A percentile compares a stretch with the other conserved stretches of the same genome.
Conservation (phyloP, 2,113 vertebrate genomes). For the Climacteris rufus region DNA sequence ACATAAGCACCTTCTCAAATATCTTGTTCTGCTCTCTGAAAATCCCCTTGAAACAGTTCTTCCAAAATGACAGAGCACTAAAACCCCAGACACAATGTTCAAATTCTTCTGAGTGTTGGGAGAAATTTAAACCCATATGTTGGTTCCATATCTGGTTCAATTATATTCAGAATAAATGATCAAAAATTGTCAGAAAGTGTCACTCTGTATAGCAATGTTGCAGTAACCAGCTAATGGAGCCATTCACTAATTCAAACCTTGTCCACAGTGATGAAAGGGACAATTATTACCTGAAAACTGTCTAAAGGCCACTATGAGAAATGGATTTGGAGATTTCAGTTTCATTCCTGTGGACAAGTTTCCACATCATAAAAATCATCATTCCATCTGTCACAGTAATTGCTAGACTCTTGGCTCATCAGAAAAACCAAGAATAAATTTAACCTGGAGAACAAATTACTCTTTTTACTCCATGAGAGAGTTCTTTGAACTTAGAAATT, state of each 20-base stretch:
- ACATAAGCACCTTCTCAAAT: accelerated
- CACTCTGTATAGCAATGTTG: not conserved
- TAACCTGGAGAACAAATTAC: conserved; percentile 3
- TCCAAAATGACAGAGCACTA: not conserved
- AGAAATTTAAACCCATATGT: not conserved
- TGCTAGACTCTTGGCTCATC: not conserved
- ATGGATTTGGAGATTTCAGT: not conserved
- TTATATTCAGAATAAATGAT: not conserved
- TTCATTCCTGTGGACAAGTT: conserved; percentile 14
- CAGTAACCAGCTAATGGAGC: not conserved
- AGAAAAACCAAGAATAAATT: not conserved
- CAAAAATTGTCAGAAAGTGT: not conserved
- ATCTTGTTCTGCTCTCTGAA: not conserved
- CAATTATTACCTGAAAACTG: not conserved
- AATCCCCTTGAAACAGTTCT: not conserved
- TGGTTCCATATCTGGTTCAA: not conserved
- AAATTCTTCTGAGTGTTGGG: not conserved
- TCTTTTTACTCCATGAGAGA: not conserved
- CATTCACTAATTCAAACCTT: not conserved
- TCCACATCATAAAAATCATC: conserved; percentile 33
- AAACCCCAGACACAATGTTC: not conserved
- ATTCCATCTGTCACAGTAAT: conserved; percentile 27
- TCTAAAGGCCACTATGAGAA: not conserved
- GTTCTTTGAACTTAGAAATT: not conserved
- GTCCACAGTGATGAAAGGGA: not conserved